These are phyloP conservation scores for Magallana nippona DNA, from an alignment of 2,888 invertebrate species.

Conservation along the genomic window DNA sequence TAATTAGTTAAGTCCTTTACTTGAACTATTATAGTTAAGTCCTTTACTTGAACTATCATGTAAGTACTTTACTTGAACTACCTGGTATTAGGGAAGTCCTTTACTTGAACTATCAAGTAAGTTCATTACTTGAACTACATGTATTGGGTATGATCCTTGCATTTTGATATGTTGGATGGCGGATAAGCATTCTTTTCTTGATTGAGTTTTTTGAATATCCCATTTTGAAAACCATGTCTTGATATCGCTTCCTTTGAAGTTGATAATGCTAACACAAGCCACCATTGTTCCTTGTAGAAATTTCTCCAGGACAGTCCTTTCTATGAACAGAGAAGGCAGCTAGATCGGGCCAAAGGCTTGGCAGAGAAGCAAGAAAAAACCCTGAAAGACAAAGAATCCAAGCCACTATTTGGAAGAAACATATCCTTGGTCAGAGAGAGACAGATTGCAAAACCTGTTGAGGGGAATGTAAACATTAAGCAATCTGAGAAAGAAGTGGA, in stretches of 20 bases:
- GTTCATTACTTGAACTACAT: no score
- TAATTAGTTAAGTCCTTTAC: conserved; percentile 63
- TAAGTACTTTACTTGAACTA: background rate
- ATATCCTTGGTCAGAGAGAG: conserved; percentile 25
- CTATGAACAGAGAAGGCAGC: conserved; percentile 70
- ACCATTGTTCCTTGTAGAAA: conserved; percentile 61
- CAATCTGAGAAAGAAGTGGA: conserved; percentile 43
- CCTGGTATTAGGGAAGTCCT: background rate
- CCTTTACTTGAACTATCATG: no score
- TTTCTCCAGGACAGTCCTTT: conserved; percentile 69
- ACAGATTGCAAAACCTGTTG: conserved; percentile 35
- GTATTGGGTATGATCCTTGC: no score
- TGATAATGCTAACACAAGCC: background rate
- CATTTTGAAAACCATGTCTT: no score
- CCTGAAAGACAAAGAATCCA: conserved; percentile 46
- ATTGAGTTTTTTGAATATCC: no score
- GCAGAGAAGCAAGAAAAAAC: conserved; percentile 49
- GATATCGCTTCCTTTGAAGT: no score
- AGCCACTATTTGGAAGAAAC: conserved; percentile 42
- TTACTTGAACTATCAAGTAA: no score
- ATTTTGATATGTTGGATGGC: no score
- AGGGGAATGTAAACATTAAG: conserved; percentile 1
- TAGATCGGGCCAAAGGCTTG: conserved; percentile 72
- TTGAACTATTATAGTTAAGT: conserved; percentile 69
- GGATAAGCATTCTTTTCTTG: no score